Evolutionary conservation across 2,888 invertebrate species (phyloP).

Genomic region (Tachina grossa): DNA sequence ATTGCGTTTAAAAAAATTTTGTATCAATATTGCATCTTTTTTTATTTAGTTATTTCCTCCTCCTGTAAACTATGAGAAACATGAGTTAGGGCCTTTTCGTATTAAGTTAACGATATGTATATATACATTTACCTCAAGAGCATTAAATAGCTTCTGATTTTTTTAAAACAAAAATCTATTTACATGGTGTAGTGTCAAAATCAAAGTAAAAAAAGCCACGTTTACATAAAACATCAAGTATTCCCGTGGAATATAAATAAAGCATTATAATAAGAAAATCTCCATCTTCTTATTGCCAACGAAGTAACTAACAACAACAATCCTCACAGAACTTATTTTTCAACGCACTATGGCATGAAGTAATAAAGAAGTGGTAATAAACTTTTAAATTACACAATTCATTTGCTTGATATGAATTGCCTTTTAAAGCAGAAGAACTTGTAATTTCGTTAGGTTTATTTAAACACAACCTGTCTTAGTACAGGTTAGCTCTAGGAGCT

Average conservation of each 20-base stretch:
- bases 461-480: too few relatives aligned
- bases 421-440: too few relatives aligned
- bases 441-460: too few relatives aligned
- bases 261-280: slow-evolving; percentile 1
- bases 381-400: neutral
- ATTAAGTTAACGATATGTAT: too few relatives aligned
- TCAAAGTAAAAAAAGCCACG: slow-evolving; percentile 21
- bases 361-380: neutral
- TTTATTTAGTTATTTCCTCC: too few relatives aligned
- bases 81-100: too few relatives aligned
- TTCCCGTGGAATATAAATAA: slow-evolving; percentile 39
- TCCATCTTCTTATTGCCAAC: neutral
- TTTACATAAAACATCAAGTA: slow-evolving; percentile 51
- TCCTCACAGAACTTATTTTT: neutral
- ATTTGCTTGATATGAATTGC: too few relatives aligned
- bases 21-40: too few relatives aligned
- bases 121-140: neutral
- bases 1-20: too few relatives aligned
- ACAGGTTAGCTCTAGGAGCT: too few relatives aligned
- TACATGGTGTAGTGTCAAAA: slow-evolving; percentile 57
- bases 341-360: neutral
- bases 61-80: too few relatives aligned
- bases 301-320: neutral
- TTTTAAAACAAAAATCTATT: slow-evolving; percentile 48
- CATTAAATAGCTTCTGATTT: slow-evolving; percentile 25